A percentile compares a stretch with the other conserved stretches of the same genome.
Evolutionary conservation across 2,888 invertebrate species (phyloP).

Genomic region (Gastrophysa polygoni): DNA sequence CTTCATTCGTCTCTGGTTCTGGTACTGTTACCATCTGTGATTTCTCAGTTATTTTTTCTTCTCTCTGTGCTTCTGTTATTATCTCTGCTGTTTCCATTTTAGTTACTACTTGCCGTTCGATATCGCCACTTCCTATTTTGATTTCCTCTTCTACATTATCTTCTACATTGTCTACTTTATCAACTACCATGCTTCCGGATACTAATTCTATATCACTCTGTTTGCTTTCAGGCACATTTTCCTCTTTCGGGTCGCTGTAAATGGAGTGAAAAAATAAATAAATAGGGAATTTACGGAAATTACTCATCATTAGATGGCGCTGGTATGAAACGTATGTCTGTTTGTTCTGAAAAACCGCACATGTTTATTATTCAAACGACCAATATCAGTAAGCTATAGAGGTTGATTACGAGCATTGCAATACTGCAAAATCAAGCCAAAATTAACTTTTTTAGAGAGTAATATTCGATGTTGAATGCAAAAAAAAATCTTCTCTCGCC

Average conservation of each 20-base stretch:
- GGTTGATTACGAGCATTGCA: no score
- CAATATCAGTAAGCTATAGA: no score
- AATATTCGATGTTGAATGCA: no score
- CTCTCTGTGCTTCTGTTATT: not conserved
- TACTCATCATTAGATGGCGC: no score
- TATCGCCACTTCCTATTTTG: not conserved
- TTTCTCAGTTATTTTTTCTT: not conserved
- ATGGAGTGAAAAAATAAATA: not conserved
- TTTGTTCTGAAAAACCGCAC: no score
- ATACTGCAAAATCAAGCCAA: no score
- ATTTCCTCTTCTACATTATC: conserved; percentile 4
- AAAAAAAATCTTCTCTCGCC: no score
- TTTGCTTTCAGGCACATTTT: conserved; percentile 29
- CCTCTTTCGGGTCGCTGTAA: conserved; percentile 28
- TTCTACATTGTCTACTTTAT: conserved; percentile 15
- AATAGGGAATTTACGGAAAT: no score
- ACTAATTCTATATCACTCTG: conserved; percentile 30
- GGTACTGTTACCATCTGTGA: conserved; percentile 16
- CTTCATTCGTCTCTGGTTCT: conserved; percentile 20
- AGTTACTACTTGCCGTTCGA: not conserved
- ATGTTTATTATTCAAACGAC: no score
- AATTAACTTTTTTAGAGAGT: no score
- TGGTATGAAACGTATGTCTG: no score
- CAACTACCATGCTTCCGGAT: conserved; percentile 16
- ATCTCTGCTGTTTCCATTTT: not conserved